phyloP scores from a whole-genome alignment of 2,888 invertebrate species.

The Lymantria monacha region DNA sequence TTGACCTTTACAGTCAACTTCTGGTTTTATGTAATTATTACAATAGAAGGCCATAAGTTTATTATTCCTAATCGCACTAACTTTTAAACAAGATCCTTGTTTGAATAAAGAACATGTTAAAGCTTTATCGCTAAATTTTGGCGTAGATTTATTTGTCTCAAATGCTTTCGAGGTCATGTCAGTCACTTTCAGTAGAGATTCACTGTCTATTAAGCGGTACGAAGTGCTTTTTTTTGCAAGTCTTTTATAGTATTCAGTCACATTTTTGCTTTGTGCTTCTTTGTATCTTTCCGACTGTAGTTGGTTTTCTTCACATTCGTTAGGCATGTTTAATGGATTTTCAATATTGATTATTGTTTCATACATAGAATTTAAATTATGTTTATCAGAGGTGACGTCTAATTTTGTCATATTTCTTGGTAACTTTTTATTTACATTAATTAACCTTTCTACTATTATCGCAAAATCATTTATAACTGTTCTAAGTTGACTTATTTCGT shows the following conservation, averaged over 20 bases:
- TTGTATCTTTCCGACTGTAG: constrained; percentile 38
- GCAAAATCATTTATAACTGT: constrained; percentile 52
- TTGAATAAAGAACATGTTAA: constrained; percentile 38
- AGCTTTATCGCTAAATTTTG: constrained; percentile 23
- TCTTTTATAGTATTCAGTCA: constrained; percentile 36
- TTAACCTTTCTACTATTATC: constrained; percentile 47
- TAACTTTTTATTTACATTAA: constrained; percentile 14
- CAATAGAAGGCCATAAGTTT: constrained; percentile 47
- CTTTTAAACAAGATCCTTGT: constrained; percentile 48
- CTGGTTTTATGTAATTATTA: constrained; percentile 25
- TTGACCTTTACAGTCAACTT: not conserved
- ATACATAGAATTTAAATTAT: constrained; percentile 16
- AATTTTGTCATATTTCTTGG: not conserved
- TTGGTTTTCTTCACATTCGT: not conserved
- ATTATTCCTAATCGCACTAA: constrained; percentile 32
- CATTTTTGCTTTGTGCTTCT: constrained; percentile 37
- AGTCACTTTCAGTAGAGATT: constrained; percentile 63
- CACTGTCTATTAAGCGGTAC: constrained; percentile 66
- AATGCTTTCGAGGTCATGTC: constrained; percentile 61
- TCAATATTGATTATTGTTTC: constrained; percentile 14
- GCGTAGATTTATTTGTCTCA: constrained; percentile 19
- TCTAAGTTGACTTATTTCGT: constrained; percentile 57
- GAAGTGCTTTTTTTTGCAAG: constrained; percentile 57
- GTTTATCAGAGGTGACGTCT: not conserved
- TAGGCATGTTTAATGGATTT: constrained; percentile 17